Evolutionary conservation across 2,113 vertebrate species (phyloP), one percentile per base, ranked within the genome.

Genomic region (Pedetes capensis): DNA sequence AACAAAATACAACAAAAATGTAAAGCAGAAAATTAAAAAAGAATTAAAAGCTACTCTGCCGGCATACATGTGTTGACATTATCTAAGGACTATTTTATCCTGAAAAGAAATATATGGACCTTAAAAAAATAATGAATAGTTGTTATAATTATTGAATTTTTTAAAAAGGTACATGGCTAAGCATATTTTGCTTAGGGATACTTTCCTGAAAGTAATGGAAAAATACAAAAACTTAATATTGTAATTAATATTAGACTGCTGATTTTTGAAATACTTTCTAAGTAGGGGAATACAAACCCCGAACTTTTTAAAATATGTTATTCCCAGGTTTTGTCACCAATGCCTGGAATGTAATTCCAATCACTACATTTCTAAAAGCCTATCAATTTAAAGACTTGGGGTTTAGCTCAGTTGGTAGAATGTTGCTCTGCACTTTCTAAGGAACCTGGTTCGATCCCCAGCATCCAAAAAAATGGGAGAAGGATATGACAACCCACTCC

Each of bases 231-330:
- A 93, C 49, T 78, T 87, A 79, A 81, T 64, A 42, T 49, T 68
- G 14, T 49, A 76, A 87, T 85, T 96, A 88, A 90, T 90, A 66
- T 32, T 84, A 34, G 27, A 82, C 42, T 82, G 4, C 53, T 87
- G 59, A 66, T 55, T 89, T 93, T 57, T 68, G 69, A 96, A 96
- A 69, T 17, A 37, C n/a, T 78, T 87, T 34, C 32, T 76, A 18
- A 87, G 49, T 76, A 57, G 87, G 51, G 82, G 7, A 82, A 82
- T 93, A 86, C 37, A 93, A 91, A 89, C 32, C 6, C 10, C 2
- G 53, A 23, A 51, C 1, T 49, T 89, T 18, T 51, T 91, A 83
- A 91, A 92, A 72, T 82, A 94, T 72, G 47, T 89, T 27, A 63
- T 61, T 95, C 42, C 25, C 25, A n/a, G 29, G 27, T 22, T 47